Percentiles rank a stretch among this genome's conserved stretches.
Conservation (phyloP, 2,113 vertebrate species). For the Danio rerio region DNA sequence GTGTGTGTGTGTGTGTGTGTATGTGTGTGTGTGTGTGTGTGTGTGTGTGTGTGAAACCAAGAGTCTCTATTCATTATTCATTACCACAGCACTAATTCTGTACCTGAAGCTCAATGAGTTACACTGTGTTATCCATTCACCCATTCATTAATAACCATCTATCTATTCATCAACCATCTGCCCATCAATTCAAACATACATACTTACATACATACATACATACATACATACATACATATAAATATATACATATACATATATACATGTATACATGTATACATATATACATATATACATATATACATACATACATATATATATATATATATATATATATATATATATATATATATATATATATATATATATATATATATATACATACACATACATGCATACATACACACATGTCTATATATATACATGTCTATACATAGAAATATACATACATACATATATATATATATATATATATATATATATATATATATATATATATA, state of each 20-base stretch:
- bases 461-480: neutral
- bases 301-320: neutral
- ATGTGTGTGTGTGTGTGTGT: neutral
- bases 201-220: no score
- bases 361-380: neutral
- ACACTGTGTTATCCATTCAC: neutral
- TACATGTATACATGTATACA: neutral
- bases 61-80: neutral
- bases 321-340: neutral
- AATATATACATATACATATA: neutral
- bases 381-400: rapidly evolving
- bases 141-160: neutral
- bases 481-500: neutral
- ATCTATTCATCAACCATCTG: neutral
- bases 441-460: neutral
- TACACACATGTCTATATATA: no score
- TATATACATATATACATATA: no score
- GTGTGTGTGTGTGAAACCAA: neutral
- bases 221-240: neutral
- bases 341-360: neutral
- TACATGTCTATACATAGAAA: no score
- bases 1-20: neutral
- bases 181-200: no score
- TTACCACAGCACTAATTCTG: neutral
- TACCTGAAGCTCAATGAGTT: neutral